Base-by-base conservation (phyloP, 2,797 vertebrate species). In the Crax fasciolata region DNA sequence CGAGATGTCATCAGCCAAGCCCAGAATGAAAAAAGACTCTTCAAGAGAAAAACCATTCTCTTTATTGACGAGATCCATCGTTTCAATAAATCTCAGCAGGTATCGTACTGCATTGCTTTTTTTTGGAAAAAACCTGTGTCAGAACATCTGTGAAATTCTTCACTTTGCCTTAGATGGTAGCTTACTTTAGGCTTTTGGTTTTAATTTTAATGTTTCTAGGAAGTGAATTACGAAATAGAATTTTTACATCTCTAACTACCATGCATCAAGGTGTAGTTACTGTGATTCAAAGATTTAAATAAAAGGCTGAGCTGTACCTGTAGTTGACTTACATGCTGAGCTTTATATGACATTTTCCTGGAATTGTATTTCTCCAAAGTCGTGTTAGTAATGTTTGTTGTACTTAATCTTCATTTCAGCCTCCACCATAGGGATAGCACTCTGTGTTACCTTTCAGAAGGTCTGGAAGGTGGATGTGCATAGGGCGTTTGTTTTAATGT, bases 41-140 rank as follows among this genome's bases (percentile, higher is more conserved):
- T 98, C 98, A 99, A 99, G 97, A 99, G 99, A 97, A 99, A 98
- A 98, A 99, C 99, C 43, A 98, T 99, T 96, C 98, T 99, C 90
- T 99, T 99, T 97, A 99, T 99, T 54, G 99, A 99, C 9, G 99
- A 99, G 98, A 99, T 99, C 87, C 99, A 99, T 97, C 99, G 99
- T 77, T 99, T 99, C 98, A 99, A 99, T 97, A 99, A 99, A 97
- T 98, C 98, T 79, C 99, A 99, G 86, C 99, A 99, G 99, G 99
- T 99, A 97, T 27, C 67, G 52, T 74, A 63, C 70, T 82, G 4
- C 0, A 0, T 66, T 5, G 2, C 24, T 59, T 79, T 49, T 79
- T 49, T 57, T 89, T 51, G 39, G 5, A 52, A 87, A 75, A 43
- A 85, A 21, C 15, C 21, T 62, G 58, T 62, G 25, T 62, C 78